A percentile compares a stretch with the other conserved stretches of the same genome.
Conservation (phyloP, 2,113 vertebrate species). For the Cottus gobio region DNA sequence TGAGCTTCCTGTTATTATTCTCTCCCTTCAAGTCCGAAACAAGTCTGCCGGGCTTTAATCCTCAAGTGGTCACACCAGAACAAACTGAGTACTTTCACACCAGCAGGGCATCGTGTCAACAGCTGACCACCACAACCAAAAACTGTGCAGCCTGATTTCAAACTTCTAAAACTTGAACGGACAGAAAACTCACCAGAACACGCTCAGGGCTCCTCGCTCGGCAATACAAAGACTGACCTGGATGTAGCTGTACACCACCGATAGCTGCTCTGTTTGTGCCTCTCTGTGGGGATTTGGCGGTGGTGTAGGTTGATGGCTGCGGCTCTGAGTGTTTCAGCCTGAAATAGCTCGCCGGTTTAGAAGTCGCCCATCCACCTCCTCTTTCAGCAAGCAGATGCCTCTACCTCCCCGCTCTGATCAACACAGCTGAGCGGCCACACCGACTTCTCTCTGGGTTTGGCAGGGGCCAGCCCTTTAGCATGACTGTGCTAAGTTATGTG, state of each 20-base stretch:
- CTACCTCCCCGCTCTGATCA: slow-evolving; percentile 27
- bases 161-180: not conserved
- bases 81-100: not conserved
- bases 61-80: not conserved
- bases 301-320: slow-evolving; percentile 50
- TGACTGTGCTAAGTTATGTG: slow-evolving; percentile 62
- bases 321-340: slow-evolving; percentile 45
- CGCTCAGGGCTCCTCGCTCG: not conserved
- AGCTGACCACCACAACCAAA: not conserved
- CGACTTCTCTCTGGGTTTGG: slow-evolving; percentile 46
- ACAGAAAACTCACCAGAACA: slow-evolving; percentile 36
- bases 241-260: slow-evolving; percentile 1
- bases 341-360: slow-evolving; percentile 69
- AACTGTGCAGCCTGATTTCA: not conserved
- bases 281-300: slow-evolving; percentile 59
- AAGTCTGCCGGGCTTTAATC: not conserved
- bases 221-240: slow-evolving; percentile 18
- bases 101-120: not conserved
- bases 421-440: slow-evolving; percentile 52
- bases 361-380: slow-evolving; percentile 42
- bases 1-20: slow-evolving; percentile 69
- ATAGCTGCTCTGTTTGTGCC: slow-evolving; percentile 54
- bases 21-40: slow-evolving; percentile 11
- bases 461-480: slow-evolving; percentile 47
- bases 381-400: slow-evolving; percentile 47